Base-by-base conservation (phyloP, 2,888 invertebrate species). In the Siphonodentalium dalli region DNA sequence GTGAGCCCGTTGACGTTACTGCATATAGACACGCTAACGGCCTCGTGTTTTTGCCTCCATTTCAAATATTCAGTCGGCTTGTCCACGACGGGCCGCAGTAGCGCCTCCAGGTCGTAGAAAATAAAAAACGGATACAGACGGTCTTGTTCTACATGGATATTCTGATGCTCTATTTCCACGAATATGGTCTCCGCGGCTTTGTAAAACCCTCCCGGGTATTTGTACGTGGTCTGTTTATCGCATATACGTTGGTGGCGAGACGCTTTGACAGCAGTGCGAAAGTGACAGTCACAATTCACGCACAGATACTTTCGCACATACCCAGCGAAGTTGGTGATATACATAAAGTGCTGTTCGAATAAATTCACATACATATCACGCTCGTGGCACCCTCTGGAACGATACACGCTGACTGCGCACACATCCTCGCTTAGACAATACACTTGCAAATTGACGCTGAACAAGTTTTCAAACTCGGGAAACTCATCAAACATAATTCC, bases 41-140 rank as follows among this genome's bases (percentile, higher is more conserved):
- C 54, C 3, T 54, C 52, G 38, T 52, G 58, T 6, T 42, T 31
- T 31, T 47, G 42, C 3, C 58, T 61, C 51, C 51, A 61, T 6
- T 50, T 42, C n/a, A 57, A 40, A 29, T 35, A 39, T 7, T 34
- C 43, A 9, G 40, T 38, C 11, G 29, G 33, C n/a, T 5, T 20
- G 2, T 38, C 33, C 15, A 23, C n/a, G n/a, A n/a, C n/a, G n/a
- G n/a, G 27, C 5, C 34, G n/a, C 11, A 61, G 27, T 42, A 61
- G 48, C 13, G 50, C 34, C 40, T 61, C 57, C 20, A 54, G 51
- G 29, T 61, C 57, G 31, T 46, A 57, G 11, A 54, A 47, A 26
- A 37, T n/a, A n/a, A 31, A 31, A 54, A 57, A 61, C 1, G 50
- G 47, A 18, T 37, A 61, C 2, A 47, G 34, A 9, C 57, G 50